Evolutionary conservation across 2,888 invertebrate genomes (phyloP).

Genomic region (Pelosia muscerda): DNA sequence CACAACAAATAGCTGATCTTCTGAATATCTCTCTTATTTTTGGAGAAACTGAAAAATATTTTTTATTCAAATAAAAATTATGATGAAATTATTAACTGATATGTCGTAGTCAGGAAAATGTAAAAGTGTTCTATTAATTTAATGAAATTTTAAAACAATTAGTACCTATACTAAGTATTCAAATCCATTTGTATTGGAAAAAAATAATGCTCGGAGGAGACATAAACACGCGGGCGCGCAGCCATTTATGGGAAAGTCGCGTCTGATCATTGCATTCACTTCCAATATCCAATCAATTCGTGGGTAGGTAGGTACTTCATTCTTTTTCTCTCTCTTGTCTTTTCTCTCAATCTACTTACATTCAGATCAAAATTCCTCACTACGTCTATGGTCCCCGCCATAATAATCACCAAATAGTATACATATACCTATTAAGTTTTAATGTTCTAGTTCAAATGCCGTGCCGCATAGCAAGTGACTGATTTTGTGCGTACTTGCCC

Average conservation of each 20-base stretch:
- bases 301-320: neutral
- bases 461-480: constrained; percentile 27
- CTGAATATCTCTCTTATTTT: neutral
- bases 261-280: too few relatives aligned
- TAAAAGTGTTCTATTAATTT: too few relatives aligned
- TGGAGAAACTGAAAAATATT: neutral
- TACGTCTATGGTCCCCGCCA: constrained; percentile 37
- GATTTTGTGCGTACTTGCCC: constrained; percentile 21
- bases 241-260: too few relatives aligned
- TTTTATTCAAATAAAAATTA: neutral
- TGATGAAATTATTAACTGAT: neutral
- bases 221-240: too few relatives aligned
- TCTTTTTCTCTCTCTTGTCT: too few relatives aligned
- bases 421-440: constrained; percentile 16
- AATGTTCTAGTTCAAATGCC: constrained; percentile 35
- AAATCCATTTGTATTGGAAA: too few relatives aligned
- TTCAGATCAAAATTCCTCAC: neutral
- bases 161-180: too few relatives aligned
- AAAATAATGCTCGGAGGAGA: too few relatives aligned
- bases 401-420: constrained; percentile 47
- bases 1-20: too few relatives aligned
- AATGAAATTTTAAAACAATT: too few relatives aligned
- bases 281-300: too few relatives aligned
- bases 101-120: too few relatives aligned
- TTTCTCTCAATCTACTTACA: neutral